These are phyloP conservation scores for Glandiceps talaboti DNA, from an alignment of 53 echinoderm and acorn worm species.

Conservation along the genomic window DNA sequence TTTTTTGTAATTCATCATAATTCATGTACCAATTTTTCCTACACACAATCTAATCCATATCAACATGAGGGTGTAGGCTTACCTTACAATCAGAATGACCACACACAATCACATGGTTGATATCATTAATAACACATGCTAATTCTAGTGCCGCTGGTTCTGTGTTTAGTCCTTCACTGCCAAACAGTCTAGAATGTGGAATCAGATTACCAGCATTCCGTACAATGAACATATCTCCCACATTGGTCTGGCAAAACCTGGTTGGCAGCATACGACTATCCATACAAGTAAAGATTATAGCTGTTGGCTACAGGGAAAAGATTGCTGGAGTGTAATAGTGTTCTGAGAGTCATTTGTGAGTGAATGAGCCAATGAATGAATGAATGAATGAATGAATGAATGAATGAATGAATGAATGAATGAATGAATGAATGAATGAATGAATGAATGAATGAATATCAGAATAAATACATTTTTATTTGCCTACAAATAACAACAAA, in stretches of 20 bases:
- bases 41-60: no score
- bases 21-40: no score
- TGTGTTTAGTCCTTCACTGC: conserved; percentile 6
- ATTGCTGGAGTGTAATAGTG: neutral
- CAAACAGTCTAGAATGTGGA: conserved; percentile 22
- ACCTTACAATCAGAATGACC: conserved; percentile 95
- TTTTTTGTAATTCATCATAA: no score
- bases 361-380: no score
- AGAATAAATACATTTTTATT: no score
- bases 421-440: no score
- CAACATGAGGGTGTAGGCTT: neutral
- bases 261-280: conserved; percentile 81
- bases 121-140: conserved; percentile 37
- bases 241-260: conserved; percentile 62
- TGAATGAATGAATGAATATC: no score
- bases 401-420: no score
- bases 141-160: conserved; percentile 59
- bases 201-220: conserved; percentile 91
- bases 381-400: no score
- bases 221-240: conserved; percentile 66
- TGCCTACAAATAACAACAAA: no score
- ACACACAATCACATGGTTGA: conserved; percentile 64
- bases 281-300: conserved; percentile 70
- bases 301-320: conserved; percentile 54
- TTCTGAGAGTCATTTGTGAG: neutral